These are phyloP conservation scores for Caenorhabditis plicata DNA, from an alignment of 2,888 invertebrate species.

Conservation along the genomic window DNA sequence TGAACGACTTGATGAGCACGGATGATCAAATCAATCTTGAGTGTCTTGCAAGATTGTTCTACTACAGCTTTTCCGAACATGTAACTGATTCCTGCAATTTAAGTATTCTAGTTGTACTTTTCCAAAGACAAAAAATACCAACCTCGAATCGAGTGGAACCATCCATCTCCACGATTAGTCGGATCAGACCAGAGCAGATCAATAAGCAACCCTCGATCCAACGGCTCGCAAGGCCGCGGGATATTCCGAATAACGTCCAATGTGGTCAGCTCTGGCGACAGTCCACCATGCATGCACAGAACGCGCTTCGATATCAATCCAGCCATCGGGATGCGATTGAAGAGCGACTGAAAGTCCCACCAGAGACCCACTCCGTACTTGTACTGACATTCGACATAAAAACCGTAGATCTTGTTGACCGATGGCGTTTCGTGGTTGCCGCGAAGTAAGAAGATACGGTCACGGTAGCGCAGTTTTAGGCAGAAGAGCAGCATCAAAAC, in stretches of 20 bases:
- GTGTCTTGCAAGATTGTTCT: constrained; percentile 42
- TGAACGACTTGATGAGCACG: constrained; percentile 60
- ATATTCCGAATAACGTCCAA: constrained; percentile 51
- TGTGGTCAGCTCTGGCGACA: constrained; percentile 48
- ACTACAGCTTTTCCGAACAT: constrained; percentile 58
- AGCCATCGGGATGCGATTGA: constrained; percentile 58
- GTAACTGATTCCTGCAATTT: constrained; percentile 55
- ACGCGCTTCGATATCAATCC: constrained; percentile 55
- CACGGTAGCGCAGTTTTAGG: constrained; percentile 54
- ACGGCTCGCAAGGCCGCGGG: constrained; percentile 51
- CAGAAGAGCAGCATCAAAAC: constrained; percentile 50
- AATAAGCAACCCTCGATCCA: constrained; percentile 53
- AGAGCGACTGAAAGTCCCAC: constrained; percentile 58
- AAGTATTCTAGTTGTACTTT: too few relatives aligned
- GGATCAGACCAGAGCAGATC: constrained; percentile 60
- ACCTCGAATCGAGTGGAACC: constrained; percentile 46
- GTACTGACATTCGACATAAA: constrained; percentile 50
- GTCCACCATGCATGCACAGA: constrained; percentile 59
- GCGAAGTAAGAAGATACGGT: constrained; percentile 49
- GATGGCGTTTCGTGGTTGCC: constrained; percentile 60
- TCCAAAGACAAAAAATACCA: too few relatives aligned
- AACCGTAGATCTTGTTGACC: constrained; percentile 59
- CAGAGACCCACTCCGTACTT: constrained; percentile 57
- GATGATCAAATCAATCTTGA: constrained; percentile 55
- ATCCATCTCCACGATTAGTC: constrained; percentile 54